Evolutionary conservation across 64 coral and sea anemone species (phyloP).

Genomic region (Pocillopora verrucosa): DNA sequence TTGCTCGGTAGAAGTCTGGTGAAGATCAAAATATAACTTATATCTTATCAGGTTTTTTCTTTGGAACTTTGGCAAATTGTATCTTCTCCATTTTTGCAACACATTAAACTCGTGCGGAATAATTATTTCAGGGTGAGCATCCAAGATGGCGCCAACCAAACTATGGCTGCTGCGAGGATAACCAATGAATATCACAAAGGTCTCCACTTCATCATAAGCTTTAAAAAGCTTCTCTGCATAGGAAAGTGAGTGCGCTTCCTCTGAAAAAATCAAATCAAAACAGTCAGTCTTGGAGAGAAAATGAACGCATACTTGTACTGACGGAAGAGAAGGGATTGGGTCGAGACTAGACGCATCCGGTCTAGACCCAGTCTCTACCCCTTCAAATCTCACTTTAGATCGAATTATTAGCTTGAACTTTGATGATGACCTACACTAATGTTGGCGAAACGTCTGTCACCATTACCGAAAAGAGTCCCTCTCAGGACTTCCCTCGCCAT

Average conservation of each 20-base stretch:
- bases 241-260: background rate
- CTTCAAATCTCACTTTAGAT: too few species aligned
- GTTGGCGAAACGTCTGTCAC: too few species aligned
- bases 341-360: too few species aligned
- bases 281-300: background rate
- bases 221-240: background rate
- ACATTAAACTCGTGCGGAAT: slow-evolving; percentile 13
- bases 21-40: too few species aligned
- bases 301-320: too few species aligned
- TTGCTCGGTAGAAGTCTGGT: background rate
- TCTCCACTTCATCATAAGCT: slow-evolving; percentile 19
- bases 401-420: too few species aligned
- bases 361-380: too few species aligned
- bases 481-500: too few species aligned
- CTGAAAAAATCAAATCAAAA: background rate
- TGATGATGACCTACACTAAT: too few species aligned
- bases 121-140: slow-evolving; percentile 26
- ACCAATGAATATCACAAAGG: slow-evolving; percentile 35
- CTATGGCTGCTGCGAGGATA: slow-evolving; percentile 30
- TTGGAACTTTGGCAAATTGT: background rate
- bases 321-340: too few species aligned
- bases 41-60: slow-evolving; percentile 1
- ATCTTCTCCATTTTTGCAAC: background rate
- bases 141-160: slow-evolving; percentile 19
- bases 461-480: too few species aligned